These are phyloP conservation scores for Oscheius onirici DNA, from an alignment of 2,888 invertebrate genomes.

Conservation along the genomic window DNA sequence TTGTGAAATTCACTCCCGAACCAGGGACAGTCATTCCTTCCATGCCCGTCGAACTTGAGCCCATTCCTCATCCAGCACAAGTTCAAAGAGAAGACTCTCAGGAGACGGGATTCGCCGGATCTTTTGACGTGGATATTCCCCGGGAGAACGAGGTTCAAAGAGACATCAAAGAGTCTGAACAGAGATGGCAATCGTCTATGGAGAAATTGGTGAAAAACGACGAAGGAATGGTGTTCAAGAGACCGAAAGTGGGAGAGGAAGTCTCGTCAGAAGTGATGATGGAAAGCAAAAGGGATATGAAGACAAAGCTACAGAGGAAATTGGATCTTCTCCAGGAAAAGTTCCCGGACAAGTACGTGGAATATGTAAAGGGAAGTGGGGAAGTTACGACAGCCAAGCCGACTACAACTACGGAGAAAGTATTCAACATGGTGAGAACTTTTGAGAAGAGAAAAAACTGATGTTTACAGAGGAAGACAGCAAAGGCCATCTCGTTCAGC, in stretches of 20 bases:
- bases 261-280: conserved; percentile 2
- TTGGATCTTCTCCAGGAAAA: background rate
- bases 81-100: background rate
- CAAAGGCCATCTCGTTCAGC: conserved; percentile 42
- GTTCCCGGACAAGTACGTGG: conserved; percentile 26
- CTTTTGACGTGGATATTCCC: conserved; percentile 14
- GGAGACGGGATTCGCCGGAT: conserved; percentile 17
- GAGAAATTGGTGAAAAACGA: conserved; percentile 26
- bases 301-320: conserved; percentile 4
- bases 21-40: background rate
- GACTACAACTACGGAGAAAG: conserved; percentile 10
- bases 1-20: conserved; percentile 8
- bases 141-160: conserved; percentile 1
- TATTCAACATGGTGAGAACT: background rate
- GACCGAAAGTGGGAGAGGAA: background rate
- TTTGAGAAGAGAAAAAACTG: background rate
- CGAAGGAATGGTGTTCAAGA: conserved; percentile 26
- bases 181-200: conserved; percentile 32
- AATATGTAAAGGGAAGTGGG: conserved; percentile 8
- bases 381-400: background rate
- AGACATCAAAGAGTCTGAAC: conserved; percentile 14
- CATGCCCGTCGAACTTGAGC: background rate
- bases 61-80: background rate
- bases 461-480: conserved; percentile 16
- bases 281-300: background rate